A percentile compares a stretch with the other conserved stretches of the same genome.
Evolutionary conservation across 1,140 invertebrate genomes (phyloP).

Genomic region (Heterodera carotae): DNA sequence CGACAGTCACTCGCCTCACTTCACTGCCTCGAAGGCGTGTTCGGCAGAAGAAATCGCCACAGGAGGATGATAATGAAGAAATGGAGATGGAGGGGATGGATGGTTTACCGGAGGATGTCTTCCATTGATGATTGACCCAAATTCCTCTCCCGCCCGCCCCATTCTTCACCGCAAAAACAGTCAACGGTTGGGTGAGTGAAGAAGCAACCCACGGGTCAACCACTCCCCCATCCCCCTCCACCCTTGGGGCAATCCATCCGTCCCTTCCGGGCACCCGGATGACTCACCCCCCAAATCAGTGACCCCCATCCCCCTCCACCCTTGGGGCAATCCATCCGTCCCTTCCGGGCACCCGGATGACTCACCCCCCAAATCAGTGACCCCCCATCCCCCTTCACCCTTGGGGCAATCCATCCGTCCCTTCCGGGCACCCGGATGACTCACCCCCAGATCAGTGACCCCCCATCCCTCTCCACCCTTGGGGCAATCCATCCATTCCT

Average conservation of each 20-base stretch:
- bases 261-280: no score
- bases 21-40: background rate
- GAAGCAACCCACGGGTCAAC: background rate
- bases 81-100: background rate
- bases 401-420: background rate
- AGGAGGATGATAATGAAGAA: background rate
- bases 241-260: no score
- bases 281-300: no score
- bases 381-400: no score
- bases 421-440: background rate
- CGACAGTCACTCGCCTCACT: background rate
- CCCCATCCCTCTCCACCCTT: no score
- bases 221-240: no score
- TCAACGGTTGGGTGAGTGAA: background rate
- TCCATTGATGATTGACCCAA: background rate
- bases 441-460: no score
- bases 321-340: no score
- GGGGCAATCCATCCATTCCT: background rate
- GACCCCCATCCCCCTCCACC: no score
- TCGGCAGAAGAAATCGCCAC: background rate
- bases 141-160: background rate
- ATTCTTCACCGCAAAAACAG: background rate
- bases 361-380: no score
- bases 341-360: no score
- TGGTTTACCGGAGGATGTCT: background rate